A percentile compares a stretch with the other conserved stretches of the same genome.
These are phyloP conservation scores for Whitmania pigra DNA, from an alignment of 1,140 invertebrate species.

Conservation along the genomic window DNA sequence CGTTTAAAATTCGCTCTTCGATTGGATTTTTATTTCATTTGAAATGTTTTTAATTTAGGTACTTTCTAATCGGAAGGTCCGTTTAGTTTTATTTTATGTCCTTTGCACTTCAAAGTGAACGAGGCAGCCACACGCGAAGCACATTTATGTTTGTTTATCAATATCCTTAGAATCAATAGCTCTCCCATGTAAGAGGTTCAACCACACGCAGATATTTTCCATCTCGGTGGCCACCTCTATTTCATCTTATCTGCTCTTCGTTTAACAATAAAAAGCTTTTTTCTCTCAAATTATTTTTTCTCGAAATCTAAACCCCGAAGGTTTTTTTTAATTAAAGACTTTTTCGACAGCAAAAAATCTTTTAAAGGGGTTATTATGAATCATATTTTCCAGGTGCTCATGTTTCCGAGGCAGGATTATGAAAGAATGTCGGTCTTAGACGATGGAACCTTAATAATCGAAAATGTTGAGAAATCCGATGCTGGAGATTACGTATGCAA, in stretches of 20 bases:
- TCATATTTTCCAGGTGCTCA: constrained; percentile 19
- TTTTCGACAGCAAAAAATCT: too few relatives aligned
- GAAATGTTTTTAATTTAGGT: neutral
- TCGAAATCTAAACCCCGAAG: too few relatives aligned
- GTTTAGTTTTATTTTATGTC: neutral
- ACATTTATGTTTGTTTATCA: too few relatives aligned
- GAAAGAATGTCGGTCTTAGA: constrained; percentile 59
- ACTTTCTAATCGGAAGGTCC: neutral
- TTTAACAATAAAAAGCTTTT: too few relatives aligned
- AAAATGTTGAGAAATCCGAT: constrained; percentile 62
- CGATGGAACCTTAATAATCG: constrained; percentile 63
- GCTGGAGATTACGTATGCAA: constrained; percentile 74
- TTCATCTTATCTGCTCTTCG: too few relatives aligned
- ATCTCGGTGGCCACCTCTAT: too few relatives aligned
- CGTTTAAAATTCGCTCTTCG: neutral
- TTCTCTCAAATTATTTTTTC: too few relatives aligned
- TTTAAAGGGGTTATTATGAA: neutral
- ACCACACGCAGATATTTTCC: too few relatives aligned
- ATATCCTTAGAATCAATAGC: too few relatives aligned
- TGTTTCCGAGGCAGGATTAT: constrained; percentile 65
- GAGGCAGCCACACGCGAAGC: neutral
- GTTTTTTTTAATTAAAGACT: too few relatives aligned
- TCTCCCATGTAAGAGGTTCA: too few relatives aligned
- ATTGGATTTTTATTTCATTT: too few relatives aligned
- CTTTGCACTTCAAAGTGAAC: constrained; percentile 4